These are phyloP conservation scores for Tinea trinotella DNA, from an alignment of 2,888 invertebrate genomes.

Conservation along the genomic window DNA sequence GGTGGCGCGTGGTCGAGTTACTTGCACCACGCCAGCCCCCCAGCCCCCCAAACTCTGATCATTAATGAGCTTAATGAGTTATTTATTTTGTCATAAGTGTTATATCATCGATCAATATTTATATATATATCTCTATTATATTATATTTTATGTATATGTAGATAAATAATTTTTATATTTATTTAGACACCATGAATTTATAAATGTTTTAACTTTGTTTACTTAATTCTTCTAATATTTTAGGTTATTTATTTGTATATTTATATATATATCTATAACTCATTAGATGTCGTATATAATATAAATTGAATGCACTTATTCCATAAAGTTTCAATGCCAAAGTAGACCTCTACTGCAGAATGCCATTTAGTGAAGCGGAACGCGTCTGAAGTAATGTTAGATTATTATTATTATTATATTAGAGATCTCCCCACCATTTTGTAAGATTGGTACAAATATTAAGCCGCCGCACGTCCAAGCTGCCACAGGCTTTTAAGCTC, in stretches of 20 bases:
- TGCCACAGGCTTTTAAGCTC: constrained; percentile 69
- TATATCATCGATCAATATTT: constrained; percentile 70
- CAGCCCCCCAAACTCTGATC: constrained; percentile 47
- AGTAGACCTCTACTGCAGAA: constrained; percentile 51
- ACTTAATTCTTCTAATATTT: not conserved
- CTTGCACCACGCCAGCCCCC: constrained; percentile 33
- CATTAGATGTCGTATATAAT: not conserved
- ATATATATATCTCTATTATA: constrained; percentile 44
- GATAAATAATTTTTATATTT: constrained; percentile 64
- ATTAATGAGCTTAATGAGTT: constrained; percentile 70
- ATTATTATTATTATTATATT: not conserved
- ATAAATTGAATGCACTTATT: constrained; percentile 19
- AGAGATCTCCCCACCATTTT: not conserved
- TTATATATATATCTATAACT: not conserved
- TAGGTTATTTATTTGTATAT: constrained; percentile 1
- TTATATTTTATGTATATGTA: constrained; percentile 39
- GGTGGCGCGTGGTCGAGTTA: constrained; percentile 26
- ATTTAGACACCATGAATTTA: constrained; percentile 64
- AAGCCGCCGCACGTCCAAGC: constrained; percentile 55
- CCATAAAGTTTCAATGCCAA: constrained; percentile 63
- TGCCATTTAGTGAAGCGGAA: constrained; percentile 38
- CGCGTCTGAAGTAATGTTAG: not conserved
- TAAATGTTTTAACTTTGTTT: constrained; percentile 22
- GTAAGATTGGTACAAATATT: not conserved
- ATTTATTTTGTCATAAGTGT: constrained; percentile 71